These are phyloP conservation scores for Phalera bucephala DNA, from an alignment of 2,888 invertebrate genomes.

Conservation along the genomic window DNA sequence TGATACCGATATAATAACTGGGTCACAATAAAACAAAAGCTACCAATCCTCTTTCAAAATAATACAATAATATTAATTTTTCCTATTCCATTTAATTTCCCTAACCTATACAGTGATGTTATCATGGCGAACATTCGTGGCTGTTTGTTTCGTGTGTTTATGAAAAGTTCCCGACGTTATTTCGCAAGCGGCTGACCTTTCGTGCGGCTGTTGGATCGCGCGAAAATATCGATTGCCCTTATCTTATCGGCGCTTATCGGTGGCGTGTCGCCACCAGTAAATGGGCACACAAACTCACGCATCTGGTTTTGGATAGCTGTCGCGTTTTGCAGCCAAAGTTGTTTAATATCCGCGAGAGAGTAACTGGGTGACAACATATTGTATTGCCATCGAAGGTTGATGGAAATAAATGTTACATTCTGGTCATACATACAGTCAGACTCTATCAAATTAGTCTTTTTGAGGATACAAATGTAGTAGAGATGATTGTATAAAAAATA, in stretches of 20 bases:
- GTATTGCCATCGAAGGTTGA: too few species aligned
- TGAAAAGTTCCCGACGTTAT: conserved; percentile 50
- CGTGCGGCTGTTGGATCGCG: conserved; percentile 73
- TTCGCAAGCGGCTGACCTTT: conserved; percentile 76
- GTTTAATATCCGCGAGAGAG: too few species aligned
- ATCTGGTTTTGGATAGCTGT: conserved; percentile 28
- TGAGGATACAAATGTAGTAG: too few species aligned
- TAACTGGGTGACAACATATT: too few species aligned
- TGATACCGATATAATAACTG: too few species aligned
- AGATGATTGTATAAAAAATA: too few species aligned
- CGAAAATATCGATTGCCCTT: conserved; percentile 71
- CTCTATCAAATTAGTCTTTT: too few species aligned
- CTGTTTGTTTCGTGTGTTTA: conserved; percentile 43
- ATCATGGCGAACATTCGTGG: conserved; percentile 38
- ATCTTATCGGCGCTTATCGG: conserved; percentile 66
- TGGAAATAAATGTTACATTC: too few species aligned
- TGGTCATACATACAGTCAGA: too few species aligned
- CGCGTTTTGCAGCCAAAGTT: too few species aligned
- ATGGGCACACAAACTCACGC: conserved; percentile 60
- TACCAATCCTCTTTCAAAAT: too few species aligned
- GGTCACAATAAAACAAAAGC: too few species aligned
- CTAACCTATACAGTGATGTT: conserved; percentile 9
- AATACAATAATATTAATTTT: neutral
- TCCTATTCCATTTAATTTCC: neutral
- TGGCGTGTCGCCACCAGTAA: conserved; percentile 70